Base-by-base conservation (phyloP, 2,113 vertebrate genomes). In the Chionodraco myersi region DNA sequence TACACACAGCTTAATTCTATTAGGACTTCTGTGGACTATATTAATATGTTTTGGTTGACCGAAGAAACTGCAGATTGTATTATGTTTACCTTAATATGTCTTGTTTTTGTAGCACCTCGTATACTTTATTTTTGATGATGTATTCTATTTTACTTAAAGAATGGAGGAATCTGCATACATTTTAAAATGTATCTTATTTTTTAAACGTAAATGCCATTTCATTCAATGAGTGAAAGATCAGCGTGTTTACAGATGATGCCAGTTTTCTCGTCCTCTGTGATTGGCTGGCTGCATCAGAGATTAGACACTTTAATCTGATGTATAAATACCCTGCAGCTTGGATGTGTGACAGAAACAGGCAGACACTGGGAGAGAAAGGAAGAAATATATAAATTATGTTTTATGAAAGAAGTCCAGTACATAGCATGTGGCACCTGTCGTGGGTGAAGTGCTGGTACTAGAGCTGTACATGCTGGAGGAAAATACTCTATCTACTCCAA, bases 281-380 rank as follows among this genome's bases (percentile, higher is more conserved):
- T 86, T 64, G 71, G 83, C 51, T 52, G 78, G 72, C 61, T 78
- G 52, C 62, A 81, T 85, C 23, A 64, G 80, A 81, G 85, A 86
- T 90, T 86, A 88, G 74, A 88, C 72, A 30, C 84, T 84, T 80
- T 86, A 92, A 90, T 82, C 88, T 73, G 68, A 68, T 78, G 72
- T 82, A 86, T 88, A 85, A 83, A 87, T 81, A 87, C 57, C 77
- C 75, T 52, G 62, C 72, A 64, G 51, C 57, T 61, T 78, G 72
- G 26, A 60, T 59, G n/a, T 51, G 64, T 75, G 30, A 47, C 30
- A 48, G 36, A 75, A 41, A 63, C 21, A 54, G 18, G 53, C 9
- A 63, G 11, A 41, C 18, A 52, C 0, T 14, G 53, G 66, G 48
- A 70, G 48, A 14, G 41, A 44, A 54, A 75, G 18, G 5, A 14